Evolutionary conservation across 53 echinoderm and acorn worm species (phyloP).

Genomic region (Echinometra lucunter): DNA sequence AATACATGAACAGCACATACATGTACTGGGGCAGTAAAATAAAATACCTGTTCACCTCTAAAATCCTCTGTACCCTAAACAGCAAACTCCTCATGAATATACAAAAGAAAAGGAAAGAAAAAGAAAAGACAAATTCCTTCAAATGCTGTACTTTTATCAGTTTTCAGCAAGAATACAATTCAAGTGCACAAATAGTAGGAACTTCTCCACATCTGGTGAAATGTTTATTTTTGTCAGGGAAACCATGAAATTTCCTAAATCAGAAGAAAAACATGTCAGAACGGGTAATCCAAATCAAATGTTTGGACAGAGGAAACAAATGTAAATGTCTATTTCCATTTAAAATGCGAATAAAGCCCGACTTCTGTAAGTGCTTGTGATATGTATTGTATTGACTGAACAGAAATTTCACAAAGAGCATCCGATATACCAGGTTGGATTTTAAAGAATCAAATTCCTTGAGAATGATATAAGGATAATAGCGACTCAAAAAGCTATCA

Average conservation of each 20-base stretch:
- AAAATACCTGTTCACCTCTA: background rate
- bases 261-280: background rate
- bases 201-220: background rate
- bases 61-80: no score
- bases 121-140: background rate
- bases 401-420: background rate
- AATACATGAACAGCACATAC: background rate
- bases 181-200: background rate
- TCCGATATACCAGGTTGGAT: background rate
- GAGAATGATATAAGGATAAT: background rate
- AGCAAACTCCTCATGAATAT: no score
- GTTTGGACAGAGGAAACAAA: background rate
- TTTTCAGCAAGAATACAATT: background rate
- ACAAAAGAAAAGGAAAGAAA: background rate
- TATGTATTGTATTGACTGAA: background rate
- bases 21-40: background rate
- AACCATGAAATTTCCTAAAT: background rate
- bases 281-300: background rate
- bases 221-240: background rate
- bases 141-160: background rate
- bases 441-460: no score
- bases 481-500: background rate
- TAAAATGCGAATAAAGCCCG: background rate
- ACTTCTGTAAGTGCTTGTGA: background rate
- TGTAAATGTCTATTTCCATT: background rate